A percentile compares a stretch with the other conserved stretches of the same genome.
Evolutionary conservation across 2,888 invertebrate species (phyloP).

Genomic region (Eupsilia transversa): DNA sequence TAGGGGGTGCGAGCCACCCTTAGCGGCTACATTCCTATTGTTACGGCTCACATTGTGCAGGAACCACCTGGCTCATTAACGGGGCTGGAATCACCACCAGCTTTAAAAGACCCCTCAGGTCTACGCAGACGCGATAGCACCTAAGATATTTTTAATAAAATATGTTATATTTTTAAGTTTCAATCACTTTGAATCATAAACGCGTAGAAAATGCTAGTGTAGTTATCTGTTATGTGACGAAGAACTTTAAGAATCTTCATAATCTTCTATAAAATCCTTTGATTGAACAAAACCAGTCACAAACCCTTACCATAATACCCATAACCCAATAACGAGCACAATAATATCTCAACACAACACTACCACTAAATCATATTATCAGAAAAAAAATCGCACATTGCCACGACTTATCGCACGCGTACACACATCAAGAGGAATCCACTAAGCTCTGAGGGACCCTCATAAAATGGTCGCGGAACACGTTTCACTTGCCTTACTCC

Average conservation of each 20-base stretch:
- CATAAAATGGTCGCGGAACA: slow-evolving; percentile 77
- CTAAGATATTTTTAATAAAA: slow-evolving; percentile 23
- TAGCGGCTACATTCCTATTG: slow-evolving; percentile 77
- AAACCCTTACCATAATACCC: slow-evolving; percentile 1
- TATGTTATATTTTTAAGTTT: neutral
- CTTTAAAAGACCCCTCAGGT: slow-evolving; percentile 66
- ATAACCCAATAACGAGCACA: slow-evolving; percentile 32
- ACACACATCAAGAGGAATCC: slow-evolving; percentile 59
- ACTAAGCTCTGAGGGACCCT: slow-evolving; percentile 74
- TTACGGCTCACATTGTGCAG: slow-evolving; percentile 82
- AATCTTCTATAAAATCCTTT: neutral
- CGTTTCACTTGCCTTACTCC: slow-evolving; percentile 83
- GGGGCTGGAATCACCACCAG: slow-evolving; percentile 71
- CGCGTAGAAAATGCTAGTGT: neutral
- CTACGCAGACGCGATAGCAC: slow-evolving; percentile 41
- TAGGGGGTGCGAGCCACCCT: slow-evolving; percentile 76
- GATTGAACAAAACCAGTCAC: neutral
- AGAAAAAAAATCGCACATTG: slow-evolving; percentile 54
- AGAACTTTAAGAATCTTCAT: too few relatives aligned
- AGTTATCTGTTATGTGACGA: too few relatives aligned
- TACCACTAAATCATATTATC: slow-evolving; percentile 47
- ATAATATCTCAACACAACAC: slow-evolving; percentile 45
- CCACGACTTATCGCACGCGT: slow-evolving; percentile 63
- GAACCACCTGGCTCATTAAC: slow-evolving; percentile 88
- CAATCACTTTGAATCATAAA: neutral